Conservation (phyloP, 2,888 invertebrate genomes). For the Allygus modestus region DNA sequence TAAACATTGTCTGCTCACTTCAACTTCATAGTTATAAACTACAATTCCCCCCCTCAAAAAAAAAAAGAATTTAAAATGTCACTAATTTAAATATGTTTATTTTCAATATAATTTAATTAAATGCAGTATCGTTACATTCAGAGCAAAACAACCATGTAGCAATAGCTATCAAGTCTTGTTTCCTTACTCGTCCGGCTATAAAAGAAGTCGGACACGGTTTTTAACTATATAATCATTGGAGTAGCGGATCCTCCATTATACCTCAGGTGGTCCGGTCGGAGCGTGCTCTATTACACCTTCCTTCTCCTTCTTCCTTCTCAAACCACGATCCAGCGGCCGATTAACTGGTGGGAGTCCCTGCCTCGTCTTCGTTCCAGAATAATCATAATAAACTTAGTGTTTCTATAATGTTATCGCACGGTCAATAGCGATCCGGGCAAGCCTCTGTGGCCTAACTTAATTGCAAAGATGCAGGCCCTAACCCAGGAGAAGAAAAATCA, state of each 20-base stretch:
- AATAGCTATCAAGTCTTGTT: neutral
- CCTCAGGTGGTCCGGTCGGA: neutral
- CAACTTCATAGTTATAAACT: too few species aligned
- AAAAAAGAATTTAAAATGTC: too few species aligned
- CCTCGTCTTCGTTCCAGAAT: neutral
- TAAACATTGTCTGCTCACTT: too few species aligned
- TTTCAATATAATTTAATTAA: too few species aligned
- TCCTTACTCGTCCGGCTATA: neutral
- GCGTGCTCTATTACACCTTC: conserved; percentile 26
- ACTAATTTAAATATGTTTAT: too few species aligned
- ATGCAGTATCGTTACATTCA: too few species aligned
- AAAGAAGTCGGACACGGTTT: conserved; percentile 26
- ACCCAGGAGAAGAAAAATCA: too few species aligned
- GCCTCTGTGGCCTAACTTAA: too few species aligned
- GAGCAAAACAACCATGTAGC: too few species aligned
- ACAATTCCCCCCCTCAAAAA: too few species aligned
- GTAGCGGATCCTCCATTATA: conserved; percentile 22
- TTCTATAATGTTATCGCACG: neutral
- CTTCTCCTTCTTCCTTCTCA: neutral
- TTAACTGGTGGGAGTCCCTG: conserved; percentile 8
- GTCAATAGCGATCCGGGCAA: too few species aligned
- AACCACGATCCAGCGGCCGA: neutral
- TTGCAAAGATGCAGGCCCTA: too few species aligned
- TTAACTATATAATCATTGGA: conserved; percentile 13
- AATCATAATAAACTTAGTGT: neutral